A percentile compares a stretch with the other conserved stretches of the same genome.
Conservation (phyloP, 2,113 vertebrate species). For the Thamnophis sirtalis region DNA sequence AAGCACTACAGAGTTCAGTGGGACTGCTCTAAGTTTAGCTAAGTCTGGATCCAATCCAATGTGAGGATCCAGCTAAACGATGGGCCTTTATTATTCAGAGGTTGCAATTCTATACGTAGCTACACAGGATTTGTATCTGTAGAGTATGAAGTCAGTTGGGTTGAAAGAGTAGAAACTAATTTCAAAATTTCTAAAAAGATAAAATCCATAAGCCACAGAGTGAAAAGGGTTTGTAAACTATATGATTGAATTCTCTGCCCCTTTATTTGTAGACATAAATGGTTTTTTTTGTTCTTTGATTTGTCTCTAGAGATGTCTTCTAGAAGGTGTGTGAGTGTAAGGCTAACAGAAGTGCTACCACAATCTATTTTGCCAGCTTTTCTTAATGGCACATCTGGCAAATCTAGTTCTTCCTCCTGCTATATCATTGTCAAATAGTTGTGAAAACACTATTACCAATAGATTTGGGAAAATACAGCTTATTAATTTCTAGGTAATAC, state of each 20-base stretch:
- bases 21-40: background rate
- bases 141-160: background rate
- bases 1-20: background rate
- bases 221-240: constrained; percentile 2
- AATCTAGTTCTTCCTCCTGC: background rate
- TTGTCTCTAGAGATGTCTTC: background rate
- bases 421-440: background rate
- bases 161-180: background rate
- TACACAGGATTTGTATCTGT: background rate
- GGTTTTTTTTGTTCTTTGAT: background rate
- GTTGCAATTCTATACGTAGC: background rate
- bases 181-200: background rate
- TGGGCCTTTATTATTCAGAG: background rate
- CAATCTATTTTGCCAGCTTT: accelerated
- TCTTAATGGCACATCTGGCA: background rate
- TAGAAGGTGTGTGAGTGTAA: background rate
- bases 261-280: background rate
- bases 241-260: background rate
- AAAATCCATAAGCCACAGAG: background rate
- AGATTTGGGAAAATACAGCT: background rate
- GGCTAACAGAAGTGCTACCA: background rate
- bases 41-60: background rate
- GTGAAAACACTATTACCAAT: background rate
- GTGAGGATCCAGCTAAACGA: background rate
- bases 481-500: constrained; percentile 5